These are phyloP conservation scores for Dendroctonus valens DNA, from an alignment of 1,140 invertebrate species.

Conservation along the genomic window DNA sequence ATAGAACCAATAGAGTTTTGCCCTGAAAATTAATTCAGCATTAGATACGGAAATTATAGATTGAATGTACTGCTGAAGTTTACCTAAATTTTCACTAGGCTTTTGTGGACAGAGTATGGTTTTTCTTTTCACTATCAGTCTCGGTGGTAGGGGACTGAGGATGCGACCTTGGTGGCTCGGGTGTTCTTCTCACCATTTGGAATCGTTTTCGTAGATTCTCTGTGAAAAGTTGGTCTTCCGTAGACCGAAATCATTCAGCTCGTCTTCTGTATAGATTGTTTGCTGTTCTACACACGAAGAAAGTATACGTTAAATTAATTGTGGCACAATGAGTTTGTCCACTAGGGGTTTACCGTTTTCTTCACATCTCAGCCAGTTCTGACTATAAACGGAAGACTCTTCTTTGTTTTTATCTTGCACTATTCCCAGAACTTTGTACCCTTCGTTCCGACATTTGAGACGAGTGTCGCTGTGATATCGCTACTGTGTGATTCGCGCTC, in stretches of 20 bases:
- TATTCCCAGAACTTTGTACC: constrained; percentile 76
- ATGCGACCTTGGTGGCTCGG: constrained; percentile 21
- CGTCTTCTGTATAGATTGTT: constrained; percentile 55
- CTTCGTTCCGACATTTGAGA: constrained; percentile 86
- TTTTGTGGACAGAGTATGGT: constrained; percentile 33
- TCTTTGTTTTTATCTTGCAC: constrained; percentile 60
- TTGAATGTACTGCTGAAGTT: background rate
- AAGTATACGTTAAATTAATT: background rate
- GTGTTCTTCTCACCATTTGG: constrained; percentile 35
- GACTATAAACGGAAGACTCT: constrained; percentile 63
- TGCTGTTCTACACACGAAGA: constrained; percentile 43
- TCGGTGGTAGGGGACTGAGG: constrained; percentile 47
- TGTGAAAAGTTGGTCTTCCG: constrained; percentile 63
- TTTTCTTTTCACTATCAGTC: constrained; percentile 50
- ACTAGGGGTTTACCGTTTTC: constrained; percentile 57
- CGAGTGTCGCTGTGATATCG: constrained; percentile 73
- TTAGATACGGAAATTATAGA: background rate
- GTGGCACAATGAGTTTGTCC: background rate
- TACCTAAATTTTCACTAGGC: constrained; percentile 26
- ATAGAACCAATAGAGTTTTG: background rate
- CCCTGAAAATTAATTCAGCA: constrained; percentile 9
- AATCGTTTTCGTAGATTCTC: constrained; percentile 56
- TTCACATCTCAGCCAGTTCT: constrained; percentile 67
- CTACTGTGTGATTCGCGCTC: constrained; percentile 41
- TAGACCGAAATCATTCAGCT: constrained; percentile 65